Conservation (phyloP, 2,797 vertebrate genomes). For the Microtus obscurus region DNA sequence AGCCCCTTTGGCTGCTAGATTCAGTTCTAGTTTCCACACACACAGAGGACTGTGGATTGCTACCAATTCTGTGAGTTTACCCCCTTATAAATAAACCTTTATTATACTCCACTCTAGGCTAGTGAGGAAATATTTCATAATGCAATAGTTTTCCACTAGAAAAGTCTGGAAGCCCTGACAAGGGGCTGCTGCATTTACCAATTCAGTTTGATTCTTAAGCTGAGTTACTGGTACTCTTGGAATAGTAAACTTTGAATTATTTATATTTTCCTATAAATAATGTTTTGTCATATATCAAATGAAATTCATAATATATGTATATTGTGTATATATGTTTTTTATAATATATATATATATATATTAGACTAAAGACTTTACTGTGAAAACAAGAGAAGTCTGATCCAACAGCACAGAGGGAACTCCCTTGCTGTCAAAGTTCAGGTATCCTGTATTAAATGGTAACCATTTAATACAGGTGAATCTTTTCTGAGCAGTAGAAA, state of each 20-base stretch:
- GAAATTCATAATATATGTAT: neutral
- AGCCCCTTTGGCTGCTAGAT: too few species aligned
- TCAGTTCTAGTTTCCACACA: too few species aligned
- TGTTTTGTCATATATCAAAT: neutral
- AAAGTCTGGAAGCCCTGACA: constrained; percentile 1
- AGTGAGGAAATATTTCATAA: too few species aligned
- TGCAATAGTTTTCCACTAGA: constrained; percentile 12
- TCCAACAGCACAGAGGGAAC: neutral
- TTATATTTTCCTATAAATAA: constrained; percentile 22
- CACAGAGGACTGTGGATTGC: too few species aligned
- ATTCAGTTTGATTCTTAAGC: neutral
- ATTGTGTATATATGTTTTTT: neutral
- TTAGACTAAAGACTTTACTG: constrained; percentile 32
- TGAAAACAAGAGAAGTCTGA: constrained; percentile 39
- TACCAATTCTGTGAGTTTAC: too few species aligned
- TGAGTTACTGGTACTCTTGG: neutral
- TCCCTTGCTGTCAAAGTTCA: neutral
- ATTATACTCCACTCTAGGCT: too few species aligned
- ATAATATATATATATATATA: neutral
- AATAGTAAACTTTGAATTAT: neutral
- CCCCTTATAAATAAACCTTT: too few species aligned
- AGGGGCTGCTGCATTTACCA: neutral
- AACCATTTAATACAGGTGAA: neutral
- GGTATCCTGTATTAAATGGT: neutral
- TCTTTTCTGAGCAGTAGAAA: neutral